Evolutionary conservation across 2,797 vertebrate genomes (phyloP).

Genomic region (Artibeus lituratus): DNA sequence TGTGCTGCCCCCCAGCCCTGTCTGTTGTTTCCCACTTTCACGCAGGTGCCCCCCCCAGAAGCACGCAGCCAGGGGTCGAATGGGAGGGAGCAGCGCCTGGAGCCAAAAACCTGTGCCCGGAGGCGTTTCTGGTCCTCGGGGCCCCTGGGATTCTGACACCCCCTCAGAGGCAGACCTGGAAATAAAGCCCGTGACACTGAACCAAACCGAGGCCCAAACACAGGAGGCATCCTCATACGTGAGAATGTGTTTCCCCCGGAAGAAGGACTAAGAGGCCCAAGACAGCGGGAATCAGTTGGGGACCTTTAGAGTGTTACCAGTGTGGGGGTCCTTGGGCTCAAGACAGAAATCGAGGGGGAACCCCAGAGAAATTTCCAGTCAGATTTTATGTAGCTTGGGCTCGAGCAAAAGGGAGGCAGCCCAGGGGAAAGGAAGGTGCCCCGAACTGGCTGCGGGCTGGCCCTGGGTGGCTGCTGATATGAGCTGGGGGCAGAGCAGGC

Average conservation of each 20-base stretch:
- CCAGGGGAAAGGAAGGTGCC: not conserved
- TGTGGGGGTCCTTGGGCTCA: not conserved
- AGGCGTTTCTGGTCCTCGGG: not conserved
- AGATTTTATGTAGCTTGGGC: not conserved
- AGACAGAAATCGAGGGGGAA: not conserved
- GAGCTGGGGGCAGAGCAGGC: not conserved
- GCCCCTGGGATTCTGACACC: not conserved
- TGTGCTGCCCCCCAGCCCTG: not conserved
- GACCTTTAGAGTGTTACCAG: too few relatives aligned
- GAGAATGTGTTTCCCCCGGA: not conserved
- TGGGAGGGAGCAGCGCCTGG: not conserved
- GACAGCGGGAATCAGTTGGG: not conserved
- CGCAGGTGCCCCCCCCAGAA: not conserved
- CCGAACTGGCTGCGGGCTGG: not conserved
- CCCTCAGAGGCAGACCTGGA: not conserved
- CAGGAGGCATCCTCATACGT: not conserved
- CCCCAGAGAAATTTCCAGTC: not conserved
- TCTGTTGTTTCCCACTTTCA: not conserved
- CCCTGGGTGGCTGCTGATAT: not conserved
- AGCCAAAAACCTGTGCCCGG: not conserved
- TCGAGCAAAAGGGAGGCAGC: not conserved
- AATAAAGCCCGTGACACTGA: not conserved
- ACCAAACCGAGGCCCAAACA: not conserved
- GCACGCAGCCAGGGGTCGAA: not conserved
- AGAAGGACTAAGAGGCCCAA: not conserved